Base-by-base conservation (phyloP, 2,113 vertebrate species). In the Pagrus major region DNA sequence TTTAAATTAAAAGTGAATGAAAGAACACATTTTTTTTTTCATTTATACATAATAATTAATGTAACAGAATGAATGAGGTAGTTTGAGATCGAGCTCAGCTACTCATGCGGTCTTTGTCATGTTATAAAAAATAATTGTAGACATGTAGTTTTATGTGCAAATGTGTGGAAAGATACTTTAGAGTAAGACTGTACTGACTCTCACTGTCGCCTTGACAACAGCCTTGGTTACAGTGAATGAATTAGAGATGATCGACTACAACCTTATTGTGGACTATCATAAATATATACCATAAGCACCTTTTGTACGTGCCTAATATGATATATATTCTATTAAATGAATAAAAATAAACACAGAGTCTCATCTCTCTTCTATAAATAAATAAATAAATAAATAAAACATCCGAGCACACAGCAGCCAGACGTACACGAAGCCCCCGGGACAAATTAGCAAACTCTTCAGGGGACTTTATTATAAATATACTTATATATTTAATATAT, bases 341-440 rank as follows among this genome's bases (percentile, higher is more conserved):
- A 47, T 65, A 47, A 20, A 21, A n/a, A 9, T 27, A 12, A 23
- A 29, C 47, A 39, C 33, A 39, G 66, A 39, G 49, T 15, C 33
- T 39, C 23, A 16, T 27, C 33, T 70, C 18, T 35, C 11, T 49
- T 49, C 44, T 67, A 14, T 67, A 23, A 37, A 35, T 33, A n/a
- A n/a, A n/a, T n/a, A n/a, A n/a, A 14, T 67, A 23, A 37, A 35
- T 33, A n/a, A n/a, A n/a, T n/a, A n/a, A n/a, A n/a, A n/a, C n/a
- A n/a, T n/a, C n/a, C n/a, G n/a, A n/a, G n/a, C n/a, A 51, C 65
- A 35, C 46, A 51, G 64, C 70, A 47, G 55, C 21, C 52, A 31
- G 37, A 72, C 12, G 5, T 11, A 35, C 41, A 25, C 42, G 7
- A 47, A 59, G 39, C 27, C 20, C 25, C 12, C 7, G 39, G 20